phyloP scores from a whole-genome alignment of 2,888 invertebrate genomes.

The Cryptocephalus primarius region DNA sequence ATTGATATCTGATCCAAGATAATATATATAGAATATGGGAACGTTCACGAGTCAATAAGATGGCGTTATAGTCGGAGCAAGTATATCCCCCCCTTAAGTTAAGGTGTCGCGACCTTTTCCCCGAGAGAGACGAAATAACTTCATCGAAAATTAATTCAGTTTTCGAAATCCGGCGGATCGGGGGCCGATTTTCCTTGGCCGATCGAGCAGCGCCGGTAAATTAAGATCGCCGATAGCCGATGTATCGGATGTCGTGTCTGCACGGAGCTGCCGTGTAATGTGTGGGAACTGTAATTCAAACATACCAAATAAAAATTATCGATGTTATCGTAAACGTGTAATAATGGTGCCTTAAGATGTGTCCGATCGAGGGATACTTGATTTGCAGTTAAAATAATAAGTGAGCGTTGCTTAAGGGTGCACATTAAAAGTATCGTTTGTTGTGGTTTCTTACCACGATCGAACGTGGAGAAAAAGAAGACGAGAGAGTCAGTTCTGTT shows the following conservation, averaged over 20 bases:
- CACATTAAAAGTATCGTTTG: slow-evolving; percentile 6
- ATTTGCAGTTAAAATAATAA: slow-evolving; percentile 13
- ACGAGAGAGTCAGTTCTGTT: too few relatives aligned
- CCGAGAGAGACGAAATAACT: too few relatives aligned
- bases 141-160: too few relatives aligned
- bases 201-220: slow-evolving; percentile 9
- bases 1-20: too few relatives aligned
- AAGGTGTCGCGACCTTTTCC: too few relatives aligned
- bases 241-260: slow-evolving; percentile 14
- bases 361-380: slow-evolving; percentile 12
- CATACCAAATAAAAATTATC: slow-evolving; percentile 16
- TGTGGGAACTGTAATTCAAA: slow-evolving; percentile 18
- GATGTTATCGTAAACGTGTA: slow-evolving; percentile 18
- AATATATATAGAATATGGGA: too few relatives aligned
- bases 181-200: too few relatives aligned
- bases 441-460: not conserved
- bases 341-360: slow-evolving; percentile 14
- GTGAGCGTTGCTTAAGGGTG: slow-evolving; percentile 10
- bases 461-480: not conserved
- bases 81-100: too few relatives aligned
- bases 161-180: too few relatives aligned
- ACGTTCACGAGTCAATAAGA: too few relatives aligned
- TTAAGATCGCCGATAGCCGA: slow-evolving; percentile 16
- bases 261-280: slow-evolving; percentile 17
- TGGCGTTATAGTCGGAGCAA: too few relatives aligned